Conservation (phyloP, 2,113 vertebrate genomes). For the Thymallus thymallus region DNA sequence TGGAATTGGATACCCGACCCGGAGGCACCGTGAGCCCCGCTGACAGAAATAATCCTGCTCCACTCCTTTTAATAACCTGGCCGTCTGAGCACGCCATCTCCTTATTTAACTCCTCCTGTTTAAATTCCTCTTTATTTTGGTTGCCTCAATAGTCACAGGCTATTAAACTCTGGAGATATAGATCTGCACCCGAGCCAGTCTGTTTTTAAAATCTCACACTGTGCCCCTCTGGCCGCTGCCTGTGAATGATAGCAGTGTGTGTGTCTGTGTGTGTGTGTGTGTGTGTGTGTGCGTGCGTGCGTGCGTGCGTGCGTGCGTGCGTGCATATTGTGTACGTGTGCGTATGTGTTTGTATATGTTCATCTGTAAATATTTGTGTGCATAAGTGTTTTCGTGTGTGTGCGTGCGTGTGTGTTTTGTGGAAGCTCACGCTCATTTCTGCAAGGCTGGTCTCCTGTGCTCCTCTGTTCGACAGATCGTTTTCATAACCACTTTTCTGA, state of each 20-base stretch:
- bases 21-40: slow-evolving; percentile 5
- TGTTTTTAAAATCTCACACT: slow-evolving; percentile 22
- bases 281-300: slow-evolving; percentile 4
- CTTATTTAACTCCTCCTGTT: slow-evolving; percentile 2
- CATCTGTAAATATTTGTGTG: not conserved
- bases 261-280: not conserved
- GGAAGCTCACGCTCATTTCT: slow-evolving; percentile 72
- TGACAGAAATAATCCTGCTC: slow-evolving; percentile 37
- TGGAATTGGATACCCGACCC: slow-evolving; percentile 42
- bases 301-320: slow-evolving; percentile 1
- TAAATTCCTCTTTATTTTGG: slow-evolving; percentile 23
- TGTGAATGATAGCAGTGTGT: slow-evolving; percentile 12
- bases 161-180: slow-evolving; percentile 20
- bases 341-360: not conserved
- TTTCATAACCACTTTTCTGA: slow-evolving; percentile 90
- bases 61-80: slow-evolving; percentile 8
- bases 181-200: slow-evolving; percentile 17
- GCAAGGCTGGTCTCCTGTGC: slow-evolving; percentile 72
- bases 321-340: not conserved
- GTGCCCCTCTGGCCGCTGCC: slow-evolving; percentile 14
- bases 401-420: slow-evolving; percentile 25
- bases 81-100: slow-evolving; percentile 16
- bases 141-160: slow-evolving; percentile 20
- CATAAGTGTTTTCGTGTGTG: not conserved
- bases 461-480: slow-evolving; percentile 81